These are phyloP conservation scores for Brachyistius frenatus DNA, from an alignment of 2,113 vertebrate genomes.

Conservation along the genomic window DNA sequence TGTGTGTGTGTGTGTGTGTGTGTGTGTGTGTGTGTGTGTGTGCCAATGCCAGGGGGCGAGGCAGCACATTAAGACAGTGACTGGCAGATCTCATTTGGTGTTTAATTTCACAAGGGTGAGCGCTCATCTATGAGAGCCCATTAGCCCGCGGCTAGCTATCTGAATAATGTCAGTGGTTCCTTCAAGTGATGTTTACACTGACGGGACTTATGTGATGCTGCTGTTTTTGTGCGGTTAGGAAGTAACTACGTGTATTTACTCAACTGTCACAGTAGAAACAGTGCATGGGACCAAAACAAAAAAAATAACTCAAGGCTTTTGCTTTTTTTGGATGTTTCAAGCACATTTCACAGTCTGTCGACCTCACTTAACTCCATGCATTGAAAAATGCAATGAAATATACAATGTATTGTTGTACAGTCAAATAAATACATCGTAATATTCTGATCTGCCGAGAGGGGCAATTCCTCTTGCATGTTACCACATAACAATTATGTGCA, in stretches of 20 bases:
- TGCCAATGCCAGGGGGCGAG: conserved; percentile 52
- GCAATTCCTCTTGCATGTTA: not conserved
- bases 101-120: conserved; percentile 76
- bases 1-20: conserved; percentile 40
- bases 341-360: not conserved
- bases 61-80: conserved; percentile 75
- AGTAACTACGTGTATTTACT: not conserved
- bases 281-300: not conserved
- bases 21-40: conserved; percentile 19
- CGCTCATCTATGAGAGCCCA: conserved; percentile 55
- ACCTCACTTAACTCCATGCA: not conserved
- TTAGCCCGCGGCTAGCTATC: conserved; percentile 54
- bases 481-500: not conserved
- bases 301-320: not conserved
- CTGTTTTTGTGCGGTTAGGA: not conserved
- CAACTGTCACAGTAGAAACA: not conserved
- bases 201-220: conserved; percentile 1
- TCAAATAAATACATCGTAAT: not conserved
- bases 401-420: not conserved
- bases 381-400: not conserved
- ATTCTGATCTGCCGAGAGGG: not conserved
- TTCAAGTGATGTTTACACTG: conserved; percentile 40
- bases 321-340: not conserved
- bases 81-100: conserved; percentile 79
- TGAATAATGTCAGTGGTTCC: conserved; percentile 39